These are phyloP conservation scores for Ptychoptera albimana DNA, from an alignment of 2,888 invertebrate genomes.

Conservation along the genomic window DNA sequence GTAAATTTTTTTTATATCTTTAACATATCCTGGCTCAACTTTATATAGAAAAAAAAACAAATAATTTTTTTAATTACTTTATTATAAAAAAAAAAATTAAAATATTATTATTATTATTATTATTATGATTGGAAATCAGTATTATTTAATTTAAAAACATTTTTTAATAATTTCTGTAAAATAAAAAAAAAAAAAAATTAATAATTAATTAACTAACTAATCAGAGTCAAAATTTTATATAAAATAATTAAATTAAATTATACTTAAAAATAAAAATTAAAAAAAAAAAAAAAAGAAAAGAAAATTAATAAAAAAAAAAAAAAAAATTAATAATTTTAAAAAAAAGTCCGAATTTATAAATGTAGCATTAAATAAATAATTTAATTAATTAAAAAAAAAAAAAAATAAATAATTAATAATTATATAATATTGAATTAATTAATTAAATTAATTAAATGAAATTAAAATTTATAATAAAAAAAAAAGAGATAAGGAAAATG, in stretches of 20 bases:
- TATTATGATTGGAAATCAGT: constrained; percentile 4
- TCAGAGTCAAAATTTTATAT: background rate
- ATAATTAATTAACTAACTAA: background rate
- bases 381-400: constrained; percentile 10
- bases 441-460: constrained; percentile 6
- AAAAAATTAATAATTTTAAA: constrained; percentile 2
- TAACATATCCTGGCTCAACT: constrained; percentile 5
- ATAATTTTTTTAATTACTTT: constrained; percentile 1
- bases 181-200: background rate
- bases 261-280: constrained; percentile 11
- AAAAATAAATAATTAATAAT: constrained; percentile 10
- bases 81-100: background rate
- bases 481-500: background rate
- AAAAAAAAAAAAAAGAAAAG: constrained; percentile 6
- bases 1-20: constrained; percentile 4
- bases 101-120: no score
- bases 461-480: constrained; percentile 9
- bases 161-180: background rate
- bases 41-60: constrained; percentile 14
- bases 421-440: constrained; percentile 5
- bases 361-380: constrained; percentile 12
- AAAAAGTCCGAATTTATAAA: constrained; percentile 19
- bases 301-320: constrained; percentile 11
- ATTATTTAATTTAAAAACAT: constrained; percentile 1
- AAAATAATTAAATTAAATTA: constrained; percentile 4